Evolutionary conservation across 2,888 invertebrate species (phyloP).

Genomic region (Germaria angustata): DNA sequence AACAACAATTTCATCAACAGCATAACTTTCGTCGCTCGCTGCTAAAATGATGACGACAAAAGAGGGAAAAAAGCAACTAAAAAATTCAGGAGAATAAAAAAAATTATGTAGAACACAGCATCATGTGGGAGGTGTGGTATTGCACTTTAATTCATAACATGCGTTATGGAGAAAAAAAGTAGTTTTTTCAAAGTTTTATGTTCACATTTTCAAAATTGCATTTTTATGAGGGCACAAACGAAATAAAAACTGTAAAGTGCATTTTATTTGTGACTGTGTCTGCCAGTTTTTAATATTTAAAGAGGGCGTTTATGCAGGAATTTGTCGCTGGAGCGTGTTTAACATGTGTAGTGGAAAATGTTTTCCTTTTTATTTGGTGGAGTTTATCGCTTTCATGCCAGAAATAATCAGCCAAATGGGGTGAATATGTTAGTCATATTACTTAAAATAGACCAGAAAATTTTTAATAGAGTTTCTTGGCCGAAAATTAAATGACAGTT

Average conservation of each 20-base stretch:
- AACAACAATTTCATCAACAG: slow-evolving; percentile 6
- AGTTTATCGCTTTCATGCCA: background rate
- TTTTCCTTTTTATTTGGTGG: background rate
- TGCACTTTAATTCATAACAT: slow-evolving; percentile 54
- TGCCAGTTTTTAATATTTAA: slow-evolving; percentile 41
- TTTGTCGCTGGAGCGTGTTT: slow-evolving; percentile 48
- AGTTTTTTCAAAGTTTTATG: slow-evolving; percentile 19
- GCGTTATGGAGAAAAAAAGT: slow-evolving; percentile 26
- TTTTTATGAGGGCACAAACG: slow-evolving; percentile 41
- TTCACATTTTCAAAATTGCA: slow-evolving; percentile 41
- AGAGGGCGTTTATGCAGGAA: slow-evolving; percentile 48
- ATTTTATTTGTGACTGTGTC: slow-evolving; percentile 9
- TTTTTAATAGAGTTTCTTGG: background rate
- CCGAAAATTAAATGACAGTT: background rate
- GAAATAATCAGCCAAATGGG: slow-evolving; percentile 41
- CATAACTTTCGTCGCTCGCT: slow-evolving; percentile 13
- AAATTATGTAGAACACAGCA: slow-evolving; percentile 25
- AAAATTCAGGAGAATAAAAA: background rate
- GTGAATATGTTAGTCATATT: background rate
- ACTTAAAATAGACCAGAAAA: background rate
- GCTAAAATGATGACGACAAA: slow-evolving; percentile 42
- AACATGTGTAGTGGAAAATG: slow-evolving; percentile 36
- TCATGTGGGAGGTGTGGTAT: slow-evolving; percentile 43
- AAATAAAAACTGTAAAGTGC: slow-evolving; percentile 29
- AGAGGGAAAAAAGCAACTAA: slow-evolving; percentile 2